These are phyloP conservation scores for Probosciger aterrimus DNA, from an alignment of 2,113 vertebrate species.

Conservation along the genomic window DNA sequence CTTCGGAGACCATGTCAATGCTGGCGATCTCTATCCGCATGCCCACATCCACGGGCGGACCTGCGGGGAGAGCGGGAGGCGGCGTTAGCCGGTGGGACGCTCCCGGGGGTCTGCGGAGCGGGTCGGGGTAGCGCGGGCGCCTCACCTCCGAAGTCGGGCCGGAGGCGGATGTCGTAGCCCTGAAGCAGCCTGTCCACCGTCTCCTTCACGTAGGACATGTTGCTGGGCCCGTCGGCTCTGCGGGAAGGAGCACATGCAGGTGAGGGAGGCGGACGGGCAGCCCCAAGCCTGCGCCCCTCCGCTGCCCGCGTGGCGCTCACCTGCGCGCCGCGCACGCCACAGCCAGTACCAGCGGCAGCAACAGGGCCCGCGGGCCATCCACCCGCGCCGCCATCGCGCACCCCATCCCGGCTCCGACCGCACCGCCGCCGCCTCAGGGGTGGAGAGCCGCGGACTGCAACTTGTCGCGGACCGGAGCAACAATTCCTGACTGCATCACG, in stretches of 20 bases:
- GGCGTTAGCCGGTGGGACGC: neutral
- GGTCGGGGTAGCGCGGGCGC: neutral
- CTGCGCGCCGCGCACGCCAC: conserved; percentile 77
- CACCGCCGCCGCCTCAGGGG: conserved; percentile 46
- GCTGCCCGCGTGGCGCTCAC: neutral
- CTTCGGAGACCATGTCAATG: conserved; percentile 94
- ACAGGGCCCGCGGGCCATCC: conserved; percentile 70
- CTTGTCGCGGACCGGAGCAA: conserved; percentile 72
- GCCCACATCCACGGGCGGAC: conserved; percentile 90
- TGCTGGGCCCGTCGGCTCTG: conserved; percentile 83
- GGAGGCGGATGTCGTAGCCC: conserved; percentile 87
- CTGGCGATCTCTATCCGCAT: conserved; percentile 93
- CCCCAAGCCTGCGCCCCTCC: neutral
- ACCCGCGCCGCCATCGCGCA: conserved; percentile 65
- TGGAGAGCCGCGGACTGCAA: conserved; percentile 75
- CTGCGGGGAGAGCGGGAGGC: conserved; percentile 58
- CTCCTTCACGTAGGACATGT: conserved; percentile 89
- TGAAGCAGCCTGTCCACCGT: conserved; percentile 87
- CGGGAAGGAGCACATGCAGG: conserved; percentile 40
- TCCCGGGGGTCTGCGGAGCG: neutral
- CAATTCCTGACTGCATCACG: conserved; percentile 69
- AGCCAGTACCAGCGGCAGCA: conserved; percentile 76
- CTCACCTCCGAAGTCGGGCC: conserved; percentile 89
- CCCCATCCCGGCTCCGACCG: conserved; percentile 77
- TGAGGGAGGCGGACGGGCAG: neutral